Base-by-base conservation (phyloP, 2,888 invertebrate species). In the Drosophila meridionalis region DNA sequence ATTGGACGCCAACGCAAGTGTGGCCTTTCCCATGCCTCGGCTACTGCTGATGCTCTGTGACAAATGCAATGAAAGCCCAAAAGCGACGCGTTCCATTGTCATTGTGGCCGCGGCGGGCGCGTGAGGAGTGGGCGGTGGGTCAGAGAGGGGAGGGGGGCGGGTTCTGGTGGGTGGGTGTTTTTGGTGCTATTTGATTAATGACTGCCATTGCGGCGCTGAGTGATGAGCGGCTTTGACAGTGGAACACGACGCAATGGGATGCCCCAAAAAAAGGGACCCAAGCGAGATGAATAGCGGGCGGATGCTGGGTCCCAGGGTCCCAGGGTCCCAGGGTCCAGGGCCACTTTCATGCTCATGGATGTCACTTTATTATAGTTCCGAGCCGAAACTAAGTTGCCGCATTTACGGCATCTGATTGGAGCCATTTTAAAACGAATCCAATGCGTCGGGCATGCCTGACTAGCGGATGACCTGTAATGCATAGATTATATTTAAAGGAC, bases 21-120 rank as follows among this genome's bases (percentile, higher is more conserved):
- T 60, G 73, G 56, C 32, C 38, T 65, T 77, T 76, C 68, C 76
- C 76, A 80, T 55, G 80, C 68, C 73, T 63, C 74, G 69, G 36
- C 72, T 61, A 58, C 61, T 42, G 55, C 53, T 30, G 56, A 59
- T 40, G 58, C 57, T 70, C 80, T 20, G 73, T 89, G 84, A 87
- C 82, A 85, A 85, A 89, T 85, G 90, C 84, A 87, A 87, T 84
- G 87, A 87, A 75, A 87, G 69, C 69, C 76, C 59, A 72, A 78
- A 70, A 73, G 71, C 69, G 85, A 81, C 71, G 84, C 72, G 62
- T 72, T 66, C 73, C 73, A 72, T 82, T 79, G 83, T 67, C 28
- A 55, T 42, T 56, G 56, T 57, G 63, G 57, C 43, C 53, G 47
- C 48, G 30, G 36, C 12, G 4, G 7, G 28, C 12, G 14, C 5